Evolutionary conservation across 2,797 vertebrate genomes (phyloP), one percentile per base, ranked within the genome.

Genomic region (Galago senegalensis): DNA sequence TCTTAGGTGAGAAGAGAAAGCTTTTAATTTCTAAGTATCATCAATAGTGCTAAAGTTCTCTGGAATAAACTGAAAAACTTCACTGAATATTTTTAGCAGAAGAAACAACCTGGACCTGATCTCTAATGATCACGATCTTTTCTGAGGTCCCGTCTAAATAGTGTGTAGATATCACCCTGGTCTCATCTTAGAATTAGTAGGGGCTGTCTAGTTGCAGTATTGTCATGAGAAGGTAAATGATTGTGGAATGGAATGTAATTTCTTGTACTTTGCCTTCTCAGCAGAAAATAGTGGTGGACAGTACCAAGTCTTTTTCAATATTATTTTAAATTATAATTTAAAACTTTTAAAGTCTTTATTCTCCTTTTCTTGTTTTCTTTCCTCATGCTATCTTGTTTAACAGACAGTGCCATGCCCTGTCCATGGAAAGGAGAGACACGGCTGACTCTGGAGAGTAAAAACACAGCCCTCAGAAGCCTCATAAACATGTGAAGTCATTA

Each of bases 241-340:
- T 17, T 20, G 37, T 65, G 40, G 77, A 92, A 82, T 53, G 25
- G 31, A 70, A 10, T 34, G 18, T 25, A 20, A 31, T 69, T 89
- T 88, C 16, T 77, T 87, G 6, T 2, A 49, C 80, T 91, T 86
- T 58, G 75, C 23, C 70, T 16, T 76, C 72, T 87, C n/a, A 25
- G 29, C 58, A 84, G 61, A 87, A 89, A 76, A 81, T 10, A 27
- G 6, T 40, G 11, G 31, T 49, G 49, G 11, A 3, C 23, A 77
- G 25, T 49, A 34, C 29, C 43, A 37, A 25, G 0, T 89, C 37
- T 18, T 67, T 67, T 65, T 67, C 46, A 49, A 49, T 12, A 49
- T n/a, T 18, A 18, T 67, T n/a, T 65, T 31, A 31, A 67, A 67
- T n/a, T 67, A n/a, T 67, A 67, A 67, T n/a, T 67, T n/a, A 67